Evolutionary conservation across 2,797 vertebrate species (phyloP), one percentile per base, ranked within the genome.

Genomic region (Halcyon badia): DNA sequence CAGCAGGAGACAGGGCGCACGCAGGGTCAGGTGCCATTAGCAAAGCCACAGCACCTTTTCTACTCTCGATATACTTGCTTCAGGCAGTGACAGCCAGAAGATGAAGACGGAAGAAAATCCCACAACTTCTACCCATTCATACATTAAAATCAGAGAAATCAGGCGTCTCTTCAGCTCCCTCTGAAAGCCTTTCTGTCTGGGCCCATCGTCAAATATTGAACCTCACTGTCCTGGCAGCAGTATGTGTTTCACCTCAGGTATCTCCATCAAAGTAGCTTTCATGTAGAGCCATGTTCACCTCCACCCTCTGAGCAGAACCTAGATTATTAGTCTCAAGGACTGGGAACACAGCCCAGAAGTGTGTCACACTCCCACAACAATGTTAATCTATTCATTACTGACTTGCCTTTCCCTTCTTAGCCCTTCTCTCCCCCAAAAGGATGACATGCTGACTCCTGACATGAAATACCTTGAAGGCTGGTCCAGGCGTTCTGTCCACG

Each of bases 401-500:
- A 80, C 39, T 84, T 64, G 64, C 24, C 17, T 87, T 91, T 90
- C 66, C 52, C 15, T 75, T 69, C 58, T 52, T 19, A 89, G 31
- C 9, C 62, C 48, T 68, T 24, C 16, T 15, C 17, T 33, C 46
- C 33, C 21, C 24, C 9, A 72, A 61, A 68, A 70, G n/a, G 88
- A 66, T 11, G 21, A 37, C 44, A 39, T n/a, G 70, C 12, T 69
- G 35, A 73, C 33, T 62, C 54, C 70, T 54, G 56, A 87, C 25
- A 52, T 33, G 17, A 78, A 95, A 41, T 96, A 99, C 99, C 99
- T 99, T 99, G 97, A 99, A 99, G 16, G 99, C 99, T 13, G 99
- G 99, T 4, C 99, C 99, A 1, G 99, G 99, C 11, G 99, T 99
- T 96, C 99, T 99, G 96, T 99, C 99, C 68, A 99, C 97, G 13